A percentile compares a stretch with the other conserved stretches of the same genome.
Conservation (phyloP, 2,797 vertebrate species). For the Decapterus maruadsi region DNA sequence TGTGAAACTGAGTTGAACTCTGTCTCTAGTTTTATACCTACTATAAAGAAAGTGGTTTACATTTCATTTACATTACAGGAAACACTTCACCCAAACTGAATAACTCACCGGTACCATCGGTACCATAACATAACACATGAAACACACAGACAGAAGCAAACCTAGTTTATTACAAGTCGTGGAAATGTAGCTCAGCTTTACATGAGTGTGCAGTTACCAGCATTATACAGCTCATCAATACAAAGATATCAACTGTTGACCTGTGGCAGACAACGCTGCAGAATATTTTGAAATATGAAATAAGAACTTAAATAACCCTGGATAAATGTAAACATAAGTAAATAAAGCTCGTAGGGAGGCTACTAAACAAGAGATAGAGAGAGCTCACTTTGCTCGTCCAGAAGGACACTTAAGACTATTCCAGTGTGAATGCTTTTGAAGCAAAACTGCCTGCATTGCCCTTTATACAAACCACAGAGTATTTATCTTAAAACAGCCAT, state of each 20-base stretch:
- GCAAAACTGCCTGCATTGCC: conserved; percentile 27
- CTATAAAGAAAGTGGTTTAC: background rate
- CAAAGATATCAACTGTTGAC: conserved; percentile 58
- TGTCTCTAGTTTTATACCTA: background rate
- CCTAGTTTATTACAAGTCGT: conserved; percentile 75
- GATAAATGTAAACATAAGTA: conserved; percentile 69
- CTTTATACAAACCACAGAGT: conserved; percentile 21
- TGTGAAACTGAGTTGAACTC: background rate
- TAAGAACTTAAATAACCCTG: conserved; percentile 52
- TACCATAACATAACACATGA: conserved; percentile 3
- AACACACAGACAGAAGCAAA: conserved; percentile 46
- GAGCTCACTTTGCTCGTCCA: conserved; percentile 27
- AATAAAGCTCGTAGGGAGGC: conserved; percentile 47
- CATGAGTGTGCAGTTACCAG: conserved; percentile 42
- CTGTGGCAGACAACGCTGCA: conserved; percentile 22
- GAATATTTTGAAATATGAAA: conserved; percentile 48
- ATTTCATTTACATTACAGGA: too few species aligned
- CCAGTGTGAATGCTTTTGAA: conserved; percentile 48
- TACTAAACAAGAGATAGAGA: conserved; percentile 29
- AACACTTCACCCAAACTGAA: too few species aligned
- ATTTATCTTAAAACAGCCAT: conserved; percentile 14
- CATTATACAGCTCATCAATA: conserved; percentile 42
- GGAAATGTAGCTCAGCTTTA: conserved; percentile 55
- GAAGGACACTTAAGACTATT: conserved; percentile 65
- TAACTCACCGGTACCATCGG: too few species aligned